phyloP scores from a whole-genome alignment of 2,888 invertebrate genomes.

The Druceiella hillmani region DNA sequence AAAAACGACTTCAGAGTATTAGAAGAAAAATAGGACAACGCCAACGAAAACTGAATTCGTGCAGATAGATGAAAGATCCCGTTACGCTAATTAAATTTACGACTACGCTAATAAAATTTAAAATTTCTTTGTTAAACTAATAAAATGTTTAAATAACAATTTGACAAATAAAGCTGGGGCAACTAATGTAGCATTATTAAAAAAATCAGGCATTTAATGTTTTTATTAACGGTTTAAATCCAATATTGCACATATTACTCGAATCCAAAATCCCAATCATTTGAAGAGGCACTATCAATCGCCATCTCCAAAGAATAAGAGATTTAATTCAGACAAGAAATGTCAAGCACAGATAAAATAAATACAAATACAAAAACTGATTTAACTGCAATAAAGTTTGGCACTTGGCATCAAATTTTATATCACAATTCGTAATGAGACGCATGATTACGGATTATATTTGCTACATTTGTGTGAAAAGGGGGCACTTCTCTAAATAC shows the following conservation, averaged over 20 bases:
- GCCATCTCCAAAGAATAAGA: conserved; percentile 27
- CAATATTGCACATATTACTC: conserved; percentile 26
- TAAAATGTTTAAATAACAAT: conserved; percentile 22
- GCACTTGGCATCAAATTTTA: conserved; percentile 17
- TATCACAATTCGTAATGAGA: too few relatives aligned
- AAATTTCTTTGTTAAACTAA: conserved; percentile 26
- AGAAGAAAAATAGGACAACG: conserved; percentile 26
- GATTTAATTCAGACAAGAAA: conserved; percentile 22
- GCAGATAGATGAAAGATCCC: conserved; percentile 24
- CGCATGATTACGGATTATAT: too few relatives aligned
- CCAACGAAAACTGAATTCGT: conserved; percentile 27
- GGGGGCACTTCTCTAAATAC: too few relatives aligned
- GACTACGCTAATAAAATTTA: conserved; percentile 25
- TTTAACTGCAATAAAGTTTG: conserved; percentile 16
- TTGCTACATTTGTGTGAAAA: too few relatives aligned
- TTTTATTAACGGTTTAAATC: conserved; percentile 27
- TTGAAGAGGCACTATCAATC: conserved; percentile 27
- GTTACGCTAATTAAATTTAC: too few relatives aligned
- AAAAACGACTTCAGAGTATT: conserved; percentile 18
- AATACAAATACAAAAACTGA: conserved; percentile 14
- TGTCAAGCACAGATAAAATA: conserved; percentile 4
- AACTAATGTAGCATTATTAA: conserved; percentile 24
- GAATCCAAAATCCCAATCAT: conserved; percentile 25
- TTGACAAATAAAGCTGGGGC: conserved; percentile 16
- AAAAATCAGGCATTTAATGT: conserved; percentile 27